A percentile compares a stretch with the other conserved stretches of the same genome.
Evolutionary conservation across 1,140 invertebrate genomes (phyloP).

Genomic region (Orchestia grillus): DNA sequence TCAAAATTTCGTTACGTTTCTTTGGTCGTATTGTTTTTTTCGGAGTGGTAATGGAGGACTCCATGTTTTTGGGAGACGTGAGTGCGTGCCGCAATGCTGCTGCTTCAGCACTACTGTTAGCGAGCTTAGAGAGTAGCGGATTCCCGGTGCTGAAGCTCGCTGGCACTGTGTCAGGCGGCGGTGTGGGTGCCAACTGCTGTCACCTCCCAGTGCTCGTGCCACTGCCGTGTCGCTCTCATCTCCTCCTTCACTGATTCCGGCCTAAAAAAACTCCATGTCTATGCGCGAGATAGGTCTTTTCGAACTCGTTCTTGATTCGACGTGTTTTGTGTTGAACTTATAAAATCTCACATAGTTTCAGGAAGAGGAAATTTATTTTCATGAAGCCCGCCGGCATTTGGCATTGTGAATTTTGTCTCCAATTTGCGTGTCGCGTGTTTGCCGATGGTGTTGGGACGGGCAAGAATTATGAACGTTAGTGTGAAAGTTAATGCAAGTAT

Average conservation of each 20-base stretch:
- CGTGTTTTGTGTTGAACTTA: neutral
- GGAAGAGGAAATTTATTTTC: neutral
- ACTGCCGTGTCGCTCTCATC: neutral
- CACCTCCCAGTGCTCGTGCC: neutral
- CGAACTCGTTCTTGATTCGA: neutral
- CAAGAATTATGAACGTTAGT: neutral
- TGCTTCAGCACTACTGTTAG: neutral
- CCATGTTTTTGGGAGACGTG: neutral
- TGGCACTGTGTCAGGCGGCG: conserved; percentile 30
- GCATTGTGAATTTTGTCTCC: neutral
- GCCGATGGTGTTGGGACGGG: neutral
- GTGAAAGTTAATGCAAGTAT: neutral
- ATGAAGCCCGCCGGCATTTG: neutral
- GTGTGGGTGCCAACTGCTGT: conserved; percentile 56
- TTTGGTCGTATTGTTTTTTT: neutral
- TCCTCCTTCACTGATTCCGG: neutral
- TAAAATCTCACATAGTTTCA: neutral
- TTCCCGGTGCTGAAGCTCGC: neutral
- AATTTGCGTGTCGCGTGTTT: neutral
- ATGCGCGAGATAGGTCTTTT: neutral
- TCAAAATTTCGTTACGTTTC: neutral
- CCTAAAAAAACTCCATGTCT: neutral
- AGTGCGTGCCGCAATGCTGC: neutral
- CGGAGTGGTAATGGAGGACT: neutral
- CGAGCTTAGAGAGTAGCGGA: neutral